Evolutionary conservation across 2,888 invertebrate species (phyloP), one percentile per base, ranked within the genome.

Genomic region (Catocala sponsa): DNA sequence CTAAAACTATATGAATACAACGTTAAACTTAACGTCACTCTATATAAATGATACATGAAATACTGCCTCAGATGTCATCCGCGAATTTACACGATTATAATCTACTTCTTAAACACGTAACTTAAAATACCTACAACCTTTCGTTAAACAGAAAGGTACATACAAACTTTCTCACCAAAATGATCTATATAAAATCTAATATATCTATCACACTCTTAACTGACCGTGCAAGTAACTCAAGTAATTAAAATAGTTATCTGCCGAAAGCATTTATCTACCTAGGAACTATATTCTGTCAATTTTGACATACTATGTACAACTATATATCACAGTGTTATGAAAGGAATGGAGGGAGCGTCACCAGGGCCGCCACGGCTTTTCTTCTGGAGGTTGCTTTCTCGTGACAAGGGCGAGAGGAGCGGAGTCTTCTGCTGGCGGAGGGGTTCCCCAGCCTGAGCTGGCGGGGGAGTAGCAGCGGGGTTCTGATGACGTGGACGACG

Each of bases 341-440:
- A 63, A 74, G 83, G 84, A 86, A 83, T 84, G 77, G 65, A 70
- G 66, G 66, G 52, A 55, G 46, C 68, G 90, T 95, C 94, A 97
- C 98, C 97, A 98, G 2, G 97, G 97, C 81, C 97, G 95, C 97
- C 98, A 98, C 33, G 97, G 97, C 81, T 97, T 97, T 49, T 97
- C 97, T 81, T 97, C 97, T 80, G 92, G 76, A 9, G 94, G 85
- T 91, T 95, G 77, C 83, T 94, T 93, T 95, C 97, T 96, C 78
- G 97, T 97, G 13, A 97, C 97, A 73, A 97, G 91, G 5, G 97
- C 96, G 38, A 97, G 89, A 0, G 97, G 97, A 55, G 89, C 93
- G 0, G 91, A 85, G 7, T 92, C 94, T 49, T 94, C 92, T 0
- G 82, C 74, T 1, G 85, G 83, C 0, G 91, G 92, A 0, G 94